Conservation (phyloP, 2,113 vertebrate genomes). For the Elephantulus edwardii region DNA sequence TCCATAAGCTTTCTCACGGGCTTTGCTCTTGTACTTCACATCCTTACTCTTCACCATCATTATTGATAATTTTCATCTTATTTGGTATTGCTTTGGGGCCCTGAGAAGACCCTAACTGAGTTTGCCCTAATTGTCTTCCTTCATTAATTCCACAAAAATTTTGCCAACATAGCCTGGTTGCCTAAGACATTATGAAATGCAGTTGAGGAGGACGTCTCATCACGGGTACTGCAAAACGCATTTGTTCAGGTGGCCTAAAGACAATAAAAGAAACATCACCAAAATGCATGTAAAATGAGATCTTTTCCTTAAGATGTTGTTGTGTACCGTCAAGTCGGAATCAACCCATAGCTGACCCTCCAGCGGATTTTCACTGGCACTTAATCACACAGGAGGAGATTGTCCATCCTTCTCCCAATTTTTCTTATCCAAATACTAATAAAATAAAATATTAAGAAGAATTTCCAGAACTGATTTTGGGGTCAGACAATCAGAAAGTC, state of each 20-base stretch:
- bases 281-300: constrained; percentile 18
- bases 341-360: too few species aligned
- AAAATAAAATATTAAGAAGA: too few species aligned
- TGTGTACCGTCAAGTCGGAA: too few species aligned
- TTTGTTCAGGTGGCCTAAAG: background rate
- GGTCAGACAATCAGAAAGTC: too few species aligned
- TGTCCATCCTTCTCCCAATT: too few species aligned
- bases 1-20: constrained; percentile 51
- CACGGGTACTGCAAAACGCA: background rate
- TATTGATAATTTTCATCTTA: background rate
- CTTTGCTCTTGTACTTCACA: background rate
- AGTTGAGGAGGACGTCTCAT: background rate
- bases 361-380: too few species aligned
- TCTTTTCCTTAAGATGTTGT: too few species aligned
- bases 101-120: background rate
- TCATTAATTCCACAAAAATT: constrained; percentile 5
- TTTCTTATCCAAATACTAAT: too few species aligned
- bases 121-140: background rate
- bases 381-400: too few species aligned
- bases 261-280: constrained; percentile 19
- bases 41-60: background rate
- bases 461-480: constrained; percentile 12
- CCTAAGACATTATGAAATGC: background rate
- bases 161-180: background rate
- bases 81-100: background rate